phyloP scores from a whole-genome alignment of 2,888 invertebrate species.

The Xestoiulus laeticollis region DNA sequence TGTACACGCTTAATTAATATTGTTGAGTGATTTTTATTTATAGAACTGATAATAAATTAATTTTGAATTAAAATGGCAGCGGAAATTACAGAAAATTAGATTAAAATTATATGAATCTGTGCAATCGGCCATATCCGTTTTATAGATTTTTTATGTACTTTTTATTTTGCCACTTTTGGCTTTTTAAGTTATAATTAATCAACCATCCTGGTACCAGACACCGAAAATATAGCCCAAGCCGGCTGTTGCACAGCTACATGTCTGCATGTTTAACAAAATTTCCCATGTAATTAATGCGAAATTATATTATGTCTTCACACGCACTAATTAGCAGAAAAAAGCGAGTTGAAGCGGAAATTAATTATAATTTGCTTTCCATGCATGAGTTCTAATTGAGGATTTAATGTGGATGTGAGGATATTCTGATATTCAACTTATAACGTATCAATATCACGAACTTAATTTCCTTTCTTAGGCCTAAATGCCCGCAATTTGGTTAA shows the following conservation, averaged over 20 bases:
- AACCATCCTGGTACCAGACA: not conserved
- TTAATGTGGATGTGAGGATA: conserved; percentile 30
- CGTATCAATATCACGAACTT: conserved; percentile 18
- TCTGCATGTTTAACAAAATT: conserved; percentile 20
- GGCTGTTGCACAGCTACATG: not conserved
- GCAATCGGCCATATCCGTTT: not conserved
- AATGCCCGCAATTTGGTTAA: not conserved
- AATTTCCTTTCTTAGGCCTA: conserved; percentile 30
- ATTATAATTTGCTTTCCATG: conserved; percentile 40
- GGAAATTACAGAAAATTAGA: not conserved
- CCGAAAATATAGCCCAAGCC: not conserved
- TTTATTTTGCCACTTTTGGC: not conserved
- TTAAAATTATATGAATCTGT: no score
- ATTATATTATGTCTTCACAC: conserved; percentile 31
- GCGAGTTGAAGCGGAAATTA: conserved; percentile 35
- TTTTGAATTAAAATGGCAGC: not conserved
- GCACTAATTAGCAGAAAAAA: conserved; percentile 39
- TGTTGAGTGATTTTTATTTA: no score
- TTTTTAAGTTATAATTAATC: not conserved
- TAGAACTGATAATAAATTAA: no score
- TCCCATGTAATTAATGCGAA: conserved; percentile 25
- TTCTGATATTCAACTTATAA: conserved; percentile 24
- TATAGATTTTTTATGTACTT: not conserved
- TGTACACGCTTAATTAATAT: no score
- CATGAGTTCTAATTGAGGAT: conserved; percentile 24